Evolutionary conservation across 2,797 vertebrate species (phyloP).

Genomic region (Amazona finschi): DNA sequence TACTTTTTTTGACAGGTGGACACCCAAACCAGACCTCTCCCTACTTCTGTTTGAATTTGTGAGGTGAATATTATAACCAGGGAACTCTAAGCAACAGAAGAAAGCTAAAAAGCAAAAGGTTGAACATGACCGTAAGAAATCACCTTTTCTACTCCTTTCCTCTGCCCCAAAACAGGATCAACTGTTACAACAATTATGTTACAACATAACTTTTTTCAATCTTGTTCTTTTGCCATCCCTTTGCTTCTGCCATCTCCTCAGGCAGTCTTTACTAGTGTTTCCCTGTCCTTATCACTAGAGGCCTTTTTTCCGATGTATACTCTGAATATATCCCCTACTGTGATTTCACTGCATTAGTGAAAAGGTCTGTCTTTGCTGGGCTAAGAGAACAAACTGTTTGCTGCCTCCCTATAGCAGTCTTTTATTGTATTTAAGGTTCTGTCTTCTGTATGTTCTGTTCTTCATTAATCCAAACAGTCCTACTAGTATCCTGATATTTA

Average conservation of each 20-base stretch:
- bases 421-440: neutral
- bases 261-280: constrained; percentile 21
- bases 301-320: neutral
- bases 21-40: neutral
- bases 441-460: neutral
- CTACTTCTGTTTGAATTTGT: neutral
- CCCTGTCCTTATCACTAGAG: neutral
- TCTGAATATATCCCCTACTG: neutral
- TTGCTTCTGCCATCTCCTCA: constrained; percentile 21
- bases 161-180: neutral
- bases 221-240: neutral
- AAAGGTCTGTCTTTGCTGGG: neutral
- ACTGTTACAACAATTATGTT: neutral
- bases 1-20: neutral
- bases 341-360: neutral
- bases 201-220: constrained; percentile 6
- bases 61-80: neutral
- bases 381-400: neutral
- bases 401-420: neutral
- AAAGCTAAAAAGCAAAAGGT: neutral
- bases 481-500: neutral
- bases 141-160: neutral
- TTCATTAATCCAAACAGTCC: neutral
- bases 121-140: neutral
- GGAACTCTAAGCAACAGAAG: neutral